Base-by-base conservation (phyloP, 2,888 invertebrate genomes). In the Epiblema foenella region DNA sequence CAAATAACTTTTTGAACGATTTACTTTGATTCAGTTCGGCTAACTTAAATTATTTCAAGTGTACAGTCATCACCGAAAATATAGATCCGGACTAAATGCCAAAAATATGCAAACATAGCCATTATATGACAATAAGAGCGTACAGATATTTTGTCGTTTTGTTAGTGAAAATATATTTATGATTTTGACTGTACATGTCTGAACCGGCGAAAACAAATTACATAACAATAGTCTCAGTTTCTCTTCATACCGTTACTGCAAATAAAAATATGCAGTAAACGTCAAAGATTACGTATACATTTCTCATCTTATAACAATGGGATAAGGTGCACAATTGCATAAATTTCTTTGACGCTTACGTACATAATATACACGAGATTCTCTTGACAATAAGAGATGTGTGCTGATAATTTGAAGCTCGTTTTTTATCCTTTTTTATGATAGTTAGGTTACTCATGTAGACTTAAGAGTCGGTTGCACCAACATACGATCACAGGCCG, bases 241-340 rank as follows among this genome's bases (percentile, higher is more conserved):
- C 60, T 46, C 46, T 60, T 60, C 60, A 46, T 42, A 60, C 15
- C 42, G 10, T 60, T 60, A 60, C 46, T 29, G 59, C 42, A 20
- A 17, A 58, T 42, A 15, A 42, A 5, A 15, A 3, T 7, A 15
- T 42, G 15, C 15, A 42, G 5, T 15, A 42, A 42, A 7, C 42
- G 42, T 15, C 15, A 15, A 42, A 42, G 15, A 39, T 24, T 39
- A n/a, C 15, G 5, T 42, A 15, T 15, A 15, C 15, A 42, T 42
- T 15, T n/a, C 3, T 15, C 42, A 15, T 1, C 5, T 42, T 42
- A 42, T 42, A 15, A 15, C 42, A 42, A 42, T 4, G 12, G 12
- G 1, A 12, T 42, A 42, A 42, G 42, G 42, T 4, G 42, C 42
- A 42, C 4, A n/a, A 42, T 42, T 42, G 42, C 5, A 15, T 7